A percentile compares a stretch with the other conserved stretches of the same genome.
phyloP scores from a whole-genome alignment of 2,797 vertebrate species.

The Hylomyscus alleni region DNA sequence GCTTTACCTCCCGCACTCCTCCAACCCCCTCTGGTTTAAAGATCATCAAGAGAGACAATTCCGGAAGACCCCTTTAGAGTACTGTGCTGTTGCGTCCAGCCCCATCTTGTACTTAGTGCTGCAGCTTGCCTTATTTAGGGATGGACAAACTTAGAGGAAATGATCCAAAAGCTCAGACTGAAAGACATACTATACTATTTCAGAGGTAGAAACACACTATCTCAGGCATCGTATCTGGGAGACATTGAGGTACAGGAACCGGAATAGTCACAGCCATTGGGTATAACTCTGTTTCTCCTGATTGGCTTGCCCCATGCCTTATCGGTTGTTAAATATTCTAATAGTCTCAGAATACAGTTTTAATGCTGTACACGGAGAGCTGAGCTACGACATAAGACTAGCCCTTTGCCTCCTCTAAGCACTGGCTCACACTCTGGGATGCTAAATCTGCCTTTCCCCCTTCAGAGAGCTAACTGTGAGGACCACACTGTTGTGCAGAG shows the following conservation, averaged over 20 bases:
- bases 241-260: not conserved
- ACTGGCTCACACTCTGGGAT: not conserved
- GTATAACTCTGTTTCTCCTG: not conserved
- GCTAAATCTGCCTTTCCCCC: not conserved
- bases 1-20: not conserved
- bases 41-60: not conserved
- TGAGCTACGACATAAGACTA: not conserved
- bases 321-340: not conserved
- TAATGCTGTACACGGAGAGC: not conserved
- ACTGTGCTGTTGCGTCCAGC: not conserved
- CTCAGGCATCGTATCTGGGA: not conserved
- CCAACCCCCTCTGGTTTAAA: not conserved
- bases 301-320: not conserved
- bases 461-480: not conserved
- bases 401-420: not conserved
- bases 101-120: not conserved
- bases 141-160: not conserved
- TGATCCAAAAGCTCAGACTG: not conserved
- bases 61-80: not conserved
- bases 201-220: not conserved
- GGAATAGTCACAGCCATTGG: not conserved
- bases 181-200: not conserved
- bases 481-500: not conserved
- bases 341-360: not conserved
- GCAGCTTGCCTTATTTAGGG: constrained; percentile 10